Conservation (phyloP, 2,888 invertebrate genomes). For the Phytoseiulus persimilis region DNA sequence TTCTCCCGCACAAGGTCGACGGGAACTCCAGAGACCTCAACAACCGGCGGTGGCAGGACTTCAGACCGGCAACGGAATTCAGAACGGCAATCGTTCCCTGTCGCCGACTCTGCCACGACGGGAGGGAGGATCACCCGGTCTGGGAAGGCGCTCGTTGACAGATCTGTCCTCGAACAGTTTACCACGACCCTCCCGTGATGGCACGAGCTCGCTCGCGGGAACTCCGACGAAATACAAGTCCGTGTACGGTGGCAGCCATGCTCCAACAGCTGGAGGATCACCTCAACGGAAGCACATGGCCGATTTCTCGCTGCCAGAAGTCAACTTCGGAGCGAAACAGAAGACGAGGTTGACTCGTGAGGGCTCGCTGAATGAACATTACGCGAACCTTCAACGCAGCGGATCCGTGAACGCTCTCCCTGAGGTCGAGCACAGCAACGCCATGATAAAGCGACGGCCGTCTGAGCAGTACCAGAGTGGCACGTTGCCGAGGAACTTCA, state of each 20-base stretch:
- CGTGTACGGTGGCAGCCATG: not conserved
- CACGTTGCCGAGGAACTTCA: constrained; percentile 37
- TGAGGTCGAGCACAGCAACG: constrained; percentile 6
- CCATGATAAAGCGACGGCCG: constrained; percentile 6
- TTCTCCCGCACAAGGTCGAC: constrained; percentile 31
- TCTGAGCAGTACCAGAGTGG: constrained; percentile 27
- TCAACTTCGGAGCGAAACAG: constrained; percentile 37
- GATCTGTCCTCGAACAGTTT: constrained; percentile 28
- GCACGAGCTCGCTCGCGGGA: constrained; percentile 15
- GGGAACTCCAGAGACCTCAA: constrained; percentile 14
- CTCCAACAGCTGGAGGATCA: not conserved
- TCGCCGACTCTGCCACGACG: constrained; percentile 35
- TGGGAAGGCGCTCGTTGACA: constrained; percentile 10
- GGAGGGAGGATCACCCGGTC: constrained; percentile 14
- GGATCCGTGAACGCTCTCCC: constrained; percentile 30
- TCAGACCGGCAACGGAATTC: not conserved
- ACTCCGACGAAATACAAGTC: constrained; percentile 27
- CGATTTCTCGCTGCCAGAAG: constrained; percentile 33
- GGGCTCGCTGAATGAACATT: constrained; percentile 31
- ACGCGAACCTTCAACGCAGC: constrained; percentile 38
- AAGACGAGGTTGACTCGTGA: constrained; percentile 37
- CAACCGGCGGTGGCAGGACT: constrained; percentile 13
- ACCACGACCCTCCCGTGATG: constrained; percentile 16
- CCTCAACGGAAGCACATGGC: constrained; percentile 32
- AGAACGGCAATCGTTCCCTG: constrained; percentile 23